phyloP scores from a whole-genome alignment of 92 coral and sea anemone genomes.

The Actinostola sp. region DNA sequence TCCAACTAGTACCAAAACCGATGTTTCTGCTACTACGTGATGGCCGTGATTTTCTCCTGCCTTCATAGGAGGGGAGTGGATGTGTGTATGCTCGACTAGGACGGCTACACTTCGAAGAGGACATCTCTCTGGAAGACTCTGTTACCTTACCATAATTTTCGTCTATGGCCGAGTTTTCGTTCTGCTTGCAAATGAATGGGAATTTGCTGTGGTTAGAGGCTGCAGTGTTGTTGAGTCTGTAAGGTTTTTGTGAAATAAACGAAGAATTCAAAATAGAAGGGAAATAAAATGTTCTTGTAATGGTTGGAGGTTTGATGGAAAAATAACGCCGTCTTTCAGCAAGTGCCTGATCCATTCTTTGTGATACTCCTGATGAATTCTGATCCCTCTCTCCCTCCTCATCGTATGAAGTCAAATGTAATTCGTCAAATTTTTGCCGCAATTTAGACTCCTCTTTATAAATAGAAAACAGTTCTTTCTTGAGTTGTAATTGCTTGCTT shows the following conservation, averaged over 20 bases:
- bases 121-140: no score
- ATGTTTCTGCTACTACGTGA: neutral
- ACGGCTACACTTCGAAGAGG: no score
- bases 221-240: neutral
- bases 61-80: neutral
- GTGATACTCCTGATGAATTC: slow-evolving; percentile 12
- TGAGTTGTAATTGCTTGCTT: slow-evolving; percentile 25
- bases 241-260: neutral
- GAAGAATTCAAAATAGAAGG: slow-evolving; percentile 7
- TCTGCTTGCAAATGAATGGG: neutral
- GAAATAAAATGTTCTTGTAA: neutral
- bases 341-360: slow-evolving; percentile 41
- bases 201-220: neutral
- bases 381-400: slow-evolving; percentile 16
- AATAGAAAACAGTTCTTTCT: slow-evolving; percentile 39
- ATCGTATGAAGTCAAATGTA: slow-evolving; percentile 22
- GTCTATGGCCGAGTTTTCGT: neutral
- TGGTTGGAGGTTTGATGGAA: slow-evolving; percentile 19
- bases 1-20: neutral
- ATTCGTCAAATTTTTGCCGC: slow-evolving; percentile 24
- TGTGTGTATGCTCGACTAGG: neutral
- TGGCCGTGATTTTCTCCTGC: neutral
- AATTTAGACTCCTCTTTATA: slow-evolving; percentile 41
- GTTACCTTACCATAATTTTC: no score
- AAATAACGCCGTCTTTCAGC: slow-evolving; percentile 41